phyloP scores from a whole-genome alignment of 2,888 invertebrate species.

The Drosophila anomalata region DNA sequence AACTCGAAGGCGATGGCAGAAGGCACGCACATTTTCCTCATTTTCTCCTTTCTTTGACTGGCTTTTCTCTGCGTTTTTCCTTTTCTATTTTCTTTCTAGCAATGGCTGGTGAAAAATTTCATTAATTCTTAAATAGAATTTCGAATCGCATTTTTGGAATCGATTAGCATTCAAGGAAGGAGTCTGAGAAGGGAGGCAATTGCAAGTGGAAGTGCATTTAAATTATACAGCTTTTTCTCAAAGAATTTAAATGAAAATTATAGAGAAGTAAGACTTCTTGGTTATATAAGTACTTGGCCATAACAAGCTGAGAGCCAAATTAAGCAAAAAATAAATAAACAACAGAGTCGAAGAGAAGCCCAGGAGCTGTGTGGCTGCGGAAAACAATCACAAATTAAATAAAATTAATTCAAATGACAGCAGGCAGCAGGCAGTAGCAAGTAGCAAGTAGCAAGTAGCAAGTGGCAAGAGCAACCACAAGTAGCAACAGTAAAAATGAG shows the following conservation, averaged over 20 bases:
- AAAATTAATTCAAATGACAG: slow-evolving; percentile 73
- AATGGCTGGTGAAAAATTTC: slow-evolving; percentile 37
- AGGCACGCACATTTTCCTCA: slow-evolving; percentile 37
- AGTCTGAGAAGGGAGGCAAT: no score
- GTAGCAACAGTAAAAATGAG: slow-evolving; percentile 61
- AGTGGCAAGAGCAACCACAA: slow-evolving; percentile 37
- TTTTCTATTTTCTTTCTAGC: slow-evolving; percentile 1
- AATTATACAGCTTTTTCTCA: slow-evolving; percentile 34
- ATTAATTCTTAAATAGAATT: slow-evolving; percentile 67
- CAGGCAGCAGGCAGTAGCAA: slow-evolving; percentile 14
- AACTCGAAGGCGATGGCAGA: slow-evolving; percentile 12
- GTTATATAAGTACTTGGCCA: slow-evolving; percentile 17
- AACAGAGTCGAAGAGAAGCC: slow-evolving; percentile 5
- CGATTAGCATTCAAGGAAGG: slow-evolving; percentile 35
- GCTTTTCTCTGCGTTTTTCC: slow-evolving; percentile 2
- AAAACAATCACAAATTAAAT: slow-evolving; percentile 60
- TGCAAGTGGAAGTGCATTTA: slow-evolving; percentile 31
- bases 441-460: slow-evolving; percentile 10
- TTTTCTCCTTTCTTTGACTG: slow-evolving; percentile 6
- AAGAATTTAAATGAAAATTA: slow-evolving; percentile 7
- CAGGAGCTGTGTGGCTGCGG: neutral
- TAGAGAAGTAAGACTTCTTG: neutral
- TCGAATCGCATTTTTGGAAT: slow-evolving; percentile 45
- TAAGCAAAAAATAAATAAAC: slow-evolving; percentile 65
- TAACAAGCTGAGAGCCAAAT: slow-evolving; percentile 47